Conservation (phyloP, 2,888 invertebrate genomes). For the Acanthosepion lycidas region DNA sequence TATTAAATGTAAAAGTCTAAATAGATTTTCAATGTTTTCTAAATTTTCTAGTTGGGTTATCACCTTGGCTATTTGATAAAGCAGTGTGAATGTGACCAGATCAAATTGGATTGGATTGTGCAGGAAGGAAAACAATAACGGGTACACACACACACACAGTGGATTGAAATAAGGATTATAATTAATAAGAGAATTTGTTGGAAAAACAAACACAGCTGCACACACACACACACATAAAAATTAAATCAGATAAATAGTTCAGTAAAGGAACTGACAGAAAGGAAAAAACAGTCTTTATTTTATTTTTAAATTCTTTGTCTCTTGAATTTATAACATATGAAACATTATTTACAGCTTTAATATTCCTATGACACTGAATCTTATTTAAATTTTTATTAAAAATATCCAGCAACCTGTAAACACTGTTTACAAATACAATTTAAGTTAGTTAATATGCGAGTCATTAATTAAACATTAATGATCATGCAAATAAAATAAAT, state of each 20-base stretch:
- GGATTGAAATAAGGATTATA: not conserved
- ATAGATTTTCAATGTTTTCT: not conserved
- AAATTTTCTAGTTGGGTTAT: not conserved
- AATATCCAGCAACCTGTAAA: not conserved
- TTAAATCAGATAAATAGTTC: not conserved
- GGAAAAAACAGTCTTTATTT: too few species aligned
- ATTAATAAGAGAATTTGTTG: not conserved
- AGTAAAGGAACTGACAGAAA: too few species aligned
- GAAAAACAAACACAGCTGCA: not conserved
- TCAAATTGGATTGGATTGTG: not conserved
- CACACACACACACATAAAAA: not conserved
- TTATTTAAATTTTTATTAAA: not conserved
- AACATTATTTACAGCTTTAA: not conserved
- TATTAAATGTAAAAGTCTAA: not conserved
- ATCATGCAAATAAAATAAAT: not conserved
- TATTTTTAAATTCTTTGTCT: too few species aligned
- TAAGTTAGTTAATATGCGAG: not conserved
- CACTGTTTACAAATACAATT: not conserved
- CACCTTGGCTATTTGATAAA: conserved; percentile 8
- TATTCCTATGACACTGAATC: not conserved
- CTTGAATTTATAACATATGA: not conserved
- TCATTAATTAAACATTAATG: not conserved
- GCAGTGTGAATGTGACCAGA: not conserved
- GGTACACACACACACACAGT: not conserved
- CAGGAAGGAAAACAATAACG: not conserved